phyloP scores from a whole-genome alignment of 2,113 vertebrate species.

The Oreochromis tanganicae region DNA sequence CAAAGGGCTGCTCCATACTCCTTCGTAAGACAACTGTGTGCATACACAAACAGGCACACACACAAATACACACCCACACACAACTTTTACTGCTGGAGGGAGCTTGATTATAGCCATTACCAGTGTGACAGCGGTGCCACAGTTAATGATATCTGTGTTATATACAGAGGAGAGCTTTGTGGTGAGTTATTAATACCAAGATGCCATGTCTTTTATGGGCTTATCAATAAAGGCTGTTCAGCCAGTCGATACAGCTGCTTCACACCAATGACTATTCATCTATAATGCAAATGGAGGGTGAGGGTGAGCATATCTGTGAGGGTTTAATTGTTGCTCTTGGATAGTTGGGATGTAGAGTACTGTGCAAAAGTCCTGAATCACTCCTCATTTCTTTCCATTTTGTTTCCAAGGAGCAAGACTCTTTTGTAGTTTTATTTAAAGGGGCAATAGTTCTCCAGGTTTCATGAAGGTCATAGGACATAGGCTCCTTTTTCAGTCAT shows the following conservation, averaged over 20 bases:
- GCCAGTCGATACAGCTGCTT: conserved; percentile 36
- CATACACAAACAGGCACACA: not conserved
- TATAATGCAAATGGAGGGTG: conserved; percentile 22
- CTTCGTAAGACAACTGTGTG: conserved; percentile 6
- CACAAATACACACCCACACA: not conserved
- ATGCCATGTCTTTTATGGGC: conserved; percentile 38
- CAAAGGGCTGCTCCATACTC: conserved; percentile 2
- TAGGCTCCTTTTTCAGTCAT: no score
- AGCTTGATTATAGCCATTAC: conserved; percentile 66
- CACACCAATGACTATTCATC: conserved; percentile 48
- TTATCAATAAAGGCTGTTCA: conserved; percentile 53
- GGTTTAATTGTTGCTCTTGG: not conserved
- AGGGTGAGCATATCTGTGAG: not conserved
- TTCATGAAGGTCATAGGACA: no score
- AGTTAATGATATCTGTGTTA: conserved; percentile 65
- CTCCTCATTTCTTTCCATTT: not conserved
- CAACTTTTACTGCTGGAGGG: conserved; percentile 30
- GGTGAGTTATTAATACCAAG: conserved; percentile 54
- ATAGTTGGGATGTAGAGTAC: not conserved
- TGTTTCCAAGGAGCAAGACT: not conserved
- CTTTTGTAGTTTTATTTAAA: not conserved
- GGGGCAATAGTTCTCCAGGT: not conserved
- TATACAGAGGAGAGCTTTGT: conserved; percentile 39
- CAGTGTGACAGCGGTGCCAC: conserved; percentile 49
- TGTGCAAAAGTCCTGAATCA: not conserved